These are phyloP conservation scores for Synaphobranchus kaupii DNA, from an alignment of 2,797 vertebrate genomes.

Conservation along the genomic window DNA sequence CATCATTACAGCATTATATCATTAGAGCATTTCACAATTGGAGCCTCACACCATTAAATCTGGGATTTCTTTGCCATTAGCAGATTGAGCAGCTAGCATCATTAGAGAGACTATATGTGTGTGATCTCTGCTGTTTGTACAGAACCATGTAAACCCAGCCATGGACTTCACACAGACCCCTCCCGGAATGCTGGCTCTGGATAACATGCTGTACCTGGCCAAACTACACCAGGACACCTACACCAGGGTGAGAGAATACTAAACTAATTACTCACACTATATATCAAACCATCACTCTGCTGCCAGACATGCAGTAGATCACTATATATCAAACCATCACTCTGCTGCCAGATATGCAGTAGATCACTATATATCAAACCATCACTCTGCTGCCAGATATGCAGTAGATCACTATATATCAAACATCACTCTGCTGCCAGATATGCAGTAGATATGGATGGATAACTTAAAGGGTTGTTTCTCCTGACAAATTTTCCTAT, in stretches of 20 bases:
- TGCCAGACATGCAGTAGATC: too few relatives aligned
- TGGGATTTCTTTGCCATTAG: not conserved
- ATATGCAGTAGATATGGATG: too few relatives aligned
- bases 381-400: too few relatives aligned
- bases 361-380: too few relatives aligned
- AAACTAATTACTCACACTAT: too few relatives aligned
- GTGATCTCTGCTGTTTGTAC: slow-evolving; percentile 28
- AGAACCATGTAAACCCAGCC: slow-evolving; percentile 96
- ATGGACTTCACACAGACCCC: slow-evolving; percentile 98
- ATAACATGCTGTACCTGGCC: slow-evolving; percentile 97
- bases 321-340: too few relatives aligned
- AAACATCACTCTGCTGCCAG: too few relatives aligned
- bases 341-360: too few relatives aligned
- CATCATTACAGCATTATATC: not conserved
- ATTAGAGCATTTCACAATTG: not conserved
- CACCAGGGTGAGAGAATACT: slow-evolving; percentile 78
- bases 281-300: too few relatives aligned
- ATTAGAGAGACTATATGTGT: not conserved
- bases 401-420: too few relatives aligned
- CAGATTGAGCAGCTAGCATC: not conserved
- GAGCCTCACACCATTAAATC: not conserved
- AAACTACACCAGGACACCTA: slow-evolving; percentile 96
- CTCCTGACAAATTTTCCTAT: too few relatives aligned
- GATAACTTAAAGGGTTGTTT: too few relatives aligned
- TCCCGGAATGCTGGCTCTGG: slow-evolving; percentile 94